Evolutionary conservation across 2,888 invertebrate genomes (phyloP).

Genomic region (Pyrrhia umbra): DNA sequence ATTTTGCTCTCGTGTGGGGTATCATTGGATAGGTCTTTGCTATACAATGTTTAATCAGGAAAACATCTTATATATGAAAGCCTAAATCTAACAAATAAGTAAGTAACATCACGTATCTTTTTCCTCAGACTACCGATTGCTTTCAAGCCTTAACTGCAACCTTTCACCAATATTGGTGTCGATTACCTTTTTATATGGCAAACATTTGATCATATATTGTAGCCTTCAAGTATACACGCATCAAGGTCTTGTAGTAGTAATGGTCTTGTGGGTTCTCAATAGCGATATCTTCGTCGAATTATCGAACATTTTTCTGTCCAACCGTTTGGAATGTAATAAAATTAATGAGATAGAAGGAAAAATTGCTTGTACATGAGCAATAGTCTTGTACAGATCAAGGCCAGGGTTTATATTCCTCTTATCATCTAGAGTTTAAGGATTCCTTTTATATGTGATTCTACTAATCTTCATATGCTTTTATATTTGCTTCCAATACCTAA

Average conservation of each 20-base stretch:
- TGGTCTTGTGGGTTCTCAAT: conserved; percentile 3
- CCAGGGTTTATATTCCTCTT: background rate
- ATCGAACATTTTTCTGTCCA: conserved; percentile 26
- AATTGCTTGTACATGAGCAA: conserved; percentile 29
- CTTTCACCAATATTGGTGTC: conserved; percentile 15
- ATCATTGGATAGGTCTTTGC: no score
- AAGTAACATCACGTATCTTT: no score
- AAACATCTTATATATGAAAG: no score
- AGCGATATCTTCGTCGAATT: conserved; percentile 26
- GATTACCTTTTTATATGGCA: conserved; percentile 25
- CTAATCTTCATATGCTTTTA: no score
- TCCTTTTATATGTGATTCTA: background rate
- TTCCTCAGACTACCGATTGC: no score
- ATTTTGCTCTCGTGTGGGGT: no score
- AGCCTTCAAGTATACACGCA: conserved; percentile 5
- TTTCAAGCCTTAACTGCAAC: conserved; percentile 12
- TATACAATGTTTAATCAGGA: no score
- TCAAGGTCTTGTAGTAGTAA: conserved; percentile 6
- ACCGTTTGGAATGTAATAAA: conserved; percentile 51
- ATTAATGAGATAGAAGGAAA: conserved; percentile 44
- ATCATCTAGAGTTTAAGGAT: background rate
- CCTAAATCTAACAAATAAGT: no score
- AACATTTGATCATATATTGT: conserved; percentile 31
- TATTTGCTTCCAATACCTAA: no score
- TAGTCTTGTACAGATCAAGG: conserved; percentile 14